Conservation (phyloP, 2,797 vertebrate genomes). For the Poeciliopsis presidionis region DNA sequence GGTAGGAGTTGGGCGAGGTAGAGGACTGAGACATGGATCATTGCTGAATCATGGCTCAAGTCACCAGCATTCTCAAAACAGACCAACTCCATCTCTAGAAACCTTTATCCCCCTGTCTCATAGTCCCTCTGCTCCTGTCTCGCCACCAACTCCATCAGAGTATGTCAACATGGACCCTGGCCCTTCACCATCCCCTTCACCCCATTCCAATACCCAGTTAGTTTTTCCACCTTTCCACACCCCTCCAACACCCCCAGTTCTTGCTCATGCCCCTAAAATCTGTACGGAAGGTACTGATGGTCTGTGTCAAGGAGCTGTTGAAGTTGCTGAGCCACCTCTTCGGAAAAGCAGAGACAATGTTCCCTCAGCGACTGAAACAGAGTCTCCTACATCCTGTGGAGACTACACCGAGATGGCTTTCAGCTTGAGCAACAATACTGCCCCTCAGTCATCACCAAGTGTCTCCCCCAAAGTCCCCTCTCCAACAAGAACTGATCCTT, state of each 20-base stretch:
- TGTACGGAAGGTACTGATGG: slow-evolving; percentile 43
- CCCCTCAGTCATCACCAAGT: slow-evolving; percentile 54
- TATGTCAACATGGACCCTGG: slow-evolving; percentile 80
- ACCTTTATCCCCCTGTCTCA: slow-evolving; percentile 71
- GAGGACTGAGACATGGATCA: slow-evolving; percentile 59
- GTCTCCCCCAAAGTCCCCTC: slow-evolving; percentile 72
- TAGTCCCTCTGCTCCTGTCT: slow-evolving; percentile 70
- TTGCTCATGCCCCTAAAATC: slow-evolving; percentile 63
- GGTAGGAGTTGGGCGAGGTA: slow-evolving; percentile 44
- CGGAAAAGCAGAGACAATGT: slow-evolving; percentile 63
- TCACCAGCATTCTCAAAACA: slow-evolving; percentile 60
- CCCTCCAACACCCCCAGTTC: slow-evolving; percentile 72
- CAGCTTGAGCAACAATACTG: slow-evolving; percentile 64
- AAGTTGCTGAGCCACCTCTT: slow-evolving; percentile 44
- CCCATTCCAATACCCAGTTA: slow-evolving; percentile 72
- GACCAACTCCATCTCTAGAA: slow-evolving; percentile 75
- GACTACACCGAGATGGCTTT: slow-evolving; percentile 83
- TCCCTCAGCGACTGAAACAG: slow-evolving; percentile 56
- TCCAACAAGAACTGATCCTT: slow-evolving; percentile 69
- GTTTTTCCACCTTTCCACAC: slow-evolving; percentile 79
- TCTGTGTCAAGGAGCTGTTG: slow-evolving; percentile 50
- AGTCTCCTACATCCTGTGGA: slow-evolving; percentile 72
- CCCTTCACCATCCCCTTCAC: slow-evolving; percentile 77
- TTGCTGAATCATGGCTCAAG: slow-evolving; percentile 64
- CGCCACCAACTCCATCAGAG: slow-evolving; percentile 68